Evolutionary conservation across 1,140 invertebrate species (phyloP).

Genomic region (Plodia interpunctella): DNA sequence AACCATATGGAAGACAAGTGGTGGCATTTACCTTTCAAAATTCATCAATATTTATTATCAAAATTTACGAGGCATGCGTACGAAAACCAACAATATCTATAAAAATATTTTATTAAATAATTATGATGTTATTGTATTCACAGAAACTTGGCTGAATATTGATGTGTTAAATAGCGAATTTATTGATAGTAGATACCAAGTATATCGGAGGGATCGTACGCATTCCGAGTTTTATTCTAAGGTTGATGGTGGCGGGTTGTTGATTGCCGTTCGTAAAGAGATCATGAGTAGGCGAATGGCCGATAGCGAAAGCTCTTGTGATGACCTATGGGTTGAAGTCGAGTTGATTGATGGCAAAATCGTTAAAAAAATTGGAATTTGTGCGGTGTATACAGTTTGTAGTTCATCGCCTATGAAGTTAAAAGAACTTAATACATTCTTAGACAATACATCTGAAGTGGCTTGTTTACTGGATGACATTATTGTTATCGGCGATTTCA

Average conservation of each 20-base stretch:
- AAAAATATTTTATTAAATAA: not conserved
- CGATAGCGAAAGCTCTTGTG: not conserved
- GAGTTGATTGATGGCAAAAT: not conserved
- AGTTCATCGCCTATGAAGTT: not conserved
- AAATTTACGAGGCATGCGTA: not conserved
- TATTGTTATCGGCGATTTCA: not conserved
- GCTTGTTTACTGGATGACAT: not conserved
- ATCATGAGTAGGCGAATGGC: not conserved
- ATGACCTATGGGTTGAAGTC: not conserved
- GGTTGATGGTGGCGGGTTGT: slow-evolving; percentile 2
- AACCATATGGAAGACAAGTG: too few species aligned
- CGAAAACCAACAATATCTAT: not conserved
- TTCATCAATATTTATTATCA: not conserved
- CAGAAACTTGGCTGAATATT: slow-evolving; percentile 11
- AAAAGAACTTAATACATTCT: not conserved
- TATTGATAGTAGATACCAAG: not conserved
- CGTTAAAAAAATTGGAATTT: not conserved
- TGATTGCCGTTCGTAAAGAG: not conserved
- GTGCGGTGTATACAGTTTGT: not conserved
- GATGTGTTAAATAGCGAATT: not conserved
- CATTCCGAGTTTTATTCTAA: not conserved
- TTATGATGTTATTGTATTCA: slow-evolving; percentile 8
- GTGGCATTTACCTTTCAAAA: not conserved
- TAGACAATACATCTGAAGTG: not conserved
- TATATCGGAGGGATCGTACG: slow-evolving; percentile 1